These are phyloP conservation scores for Paramisgurnus dabryanus DNA, from an alignment of 2,113 vertebrate genomes.

Conservation along the genomic window DNA sequence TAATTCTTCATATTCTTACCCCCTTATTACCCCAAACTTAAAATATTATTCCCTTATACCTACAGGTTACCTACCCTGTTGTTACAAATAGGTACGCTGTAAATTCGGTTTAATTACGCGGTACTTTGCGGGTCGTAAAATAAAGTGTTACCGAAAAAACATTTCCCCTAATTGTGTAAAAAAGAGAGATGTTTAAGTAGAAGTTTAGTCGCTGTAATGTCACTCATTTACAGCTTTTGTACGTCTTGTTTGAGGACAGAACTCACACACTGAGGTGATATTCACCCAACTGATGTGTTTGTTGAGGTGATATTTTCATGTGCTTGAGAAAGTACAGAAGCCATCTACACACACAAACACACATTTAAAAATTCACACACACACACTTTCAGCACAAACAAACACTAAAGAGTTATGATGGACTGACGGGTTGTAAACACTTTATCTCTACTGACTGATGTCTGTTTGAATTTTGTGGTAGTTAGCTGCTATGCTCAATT, in stretches of 20 bases:
- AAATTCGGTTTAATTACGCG: too few species aligned
- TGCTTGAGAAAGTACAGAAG: slow-evolving; percentile 14
- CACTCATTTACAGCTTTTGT: background rate
- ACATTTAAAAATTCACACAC: slow-evolving; percentile 11
- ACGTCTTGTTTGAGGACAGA: slow-evolving; percentile 15
- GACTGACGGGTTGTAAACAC: slow-evolving; percentile 16
- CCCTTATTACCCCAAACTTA: too few species aligned
- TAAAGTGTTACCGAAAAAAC: too few species aligned
- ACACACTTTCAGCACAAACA: background rate
- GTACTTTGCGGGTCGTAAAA: too few species aligned
- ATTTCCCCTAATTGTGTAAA: too few species aligned
- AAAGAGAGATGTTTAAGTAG: too few species aligned
- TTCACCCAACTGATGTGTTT: slow-evolving; percentile 23
- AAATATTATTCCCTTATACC: too few species aligned
- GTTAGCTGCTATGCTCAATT: slow-evolving; percentile 20
- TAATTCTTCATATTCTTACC: too few species aligned
- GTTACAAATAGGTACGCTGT: too few species aligned
- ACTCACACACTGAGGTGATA: slow-evolving; percentile 22
- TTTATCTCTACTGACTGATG: slow-evolving; percentile 30
- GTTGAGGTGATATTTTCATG: slow-evolving; percentile 31
- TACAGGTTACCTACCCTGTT: too few species aligned
- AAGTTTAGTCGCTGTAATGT: too few species aligned
- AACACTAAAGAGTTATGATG: slow-evolving; percentile 13
- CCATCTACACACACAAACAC: slow-evolving; percentile 14
- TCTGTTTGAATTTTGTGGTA: slow-evolving; percentile 33